Evolutionary conservation across 2,797 vertebrate species (phyloP).

Genomic region (Enteromius trimaculatus): DNA sequence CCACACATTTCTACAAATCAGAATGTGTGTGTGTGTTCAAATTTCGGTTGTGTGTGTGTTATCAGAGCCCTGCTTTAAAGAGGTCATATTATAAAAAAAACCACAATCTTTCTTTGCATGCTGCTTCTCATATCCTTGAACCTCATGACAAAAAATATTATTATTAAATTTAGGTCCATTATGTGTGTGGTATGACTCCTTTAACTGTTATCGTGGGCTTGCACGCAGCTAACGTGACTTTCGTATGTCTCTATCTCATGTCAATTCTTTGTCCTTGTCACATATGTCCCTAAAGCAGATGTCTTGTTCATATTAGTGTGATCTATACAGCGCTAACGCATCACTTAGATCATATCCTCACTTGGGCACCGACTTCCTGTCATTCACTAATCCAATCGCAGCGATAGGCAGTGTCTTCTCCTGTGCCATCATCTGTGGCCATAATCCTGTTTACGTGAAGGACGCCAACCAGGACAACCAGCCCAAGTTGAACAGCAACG

Average conservation of each 20-base stretch:
- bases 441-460: conserved; percentile 46
- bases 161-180: not conserved
- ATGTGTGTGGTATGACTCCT: not conserved
- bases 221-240: not conserved
- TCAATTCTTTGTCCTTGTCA: conserved; percentile 55
- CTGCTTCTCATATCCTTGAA: not conserved
- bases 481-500: not conserved
- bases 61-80: not conserved
- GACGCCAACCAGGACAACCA: conserved; percentile 34
- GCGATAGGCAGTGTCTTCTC: conserved; percentile 22
- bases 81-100: not conserved
- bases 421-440: conserved; percentile 20
- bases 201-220: not conserved
- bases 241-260: conserved; percentile 53
- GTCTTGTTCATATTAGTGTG: not conserved
- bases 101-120: not conserved
- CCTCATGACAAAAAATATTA: not conserved
- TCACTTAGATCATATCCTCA: conserved; percentile 36
- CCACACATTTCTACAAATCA: not conserved
- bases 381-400: conserved; percentile 40
- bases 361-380: conserved; percentile 21
- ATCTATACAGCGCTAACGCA: not conserved
- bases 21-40: not conserved
- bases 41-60: not conserved
- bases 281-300: conserved; percentile 51